Evolutionary conservation across 2,797 vertebrate species (phyloP), one percentile per base, ranked within the genome.

Genomic region (Melanotaenia trifasciata): DNA sequence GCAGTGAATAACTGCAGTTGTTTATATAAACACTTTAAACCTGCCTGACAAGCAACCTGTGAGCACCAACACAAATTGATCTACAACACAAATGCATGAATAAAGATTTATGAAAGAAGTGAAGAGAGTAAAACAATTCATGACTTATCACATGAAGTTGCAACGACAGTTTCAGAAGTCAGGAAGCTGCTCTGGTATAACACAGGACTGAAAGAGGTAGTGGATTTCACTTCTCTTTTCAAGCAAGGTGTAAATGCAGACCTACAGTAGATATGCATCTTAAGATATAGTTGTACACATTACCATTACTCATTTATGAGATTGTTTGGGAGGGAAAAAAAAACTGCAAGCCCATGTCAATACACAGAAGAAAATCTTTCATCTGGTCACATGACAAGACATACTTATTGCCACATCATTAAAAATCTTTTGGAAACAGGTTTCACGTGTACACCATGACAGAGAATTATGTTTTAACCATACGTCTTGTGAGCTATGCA

Each of bases 201-300:
- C 76, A 81, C 68, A 59, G 36, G 79, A 83, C 79, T 63, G 62
- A 74, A 74, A 84, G 81, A 89, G 86, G 87, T 79, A 83, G 79
- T 80, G 22, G 66, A 72, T 83, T 79, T 84, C 78, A 86, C 74
- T 81, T 78, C 71, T 74, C 24, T 70, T 76, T 85, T 75, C 72
- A 78, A 83, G 71, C 78, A 70, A 45, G 64, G 51, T 77, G 79
- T 36, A 62, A 84, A 76, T 68, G 50, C 63, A 79, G 60, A 79
- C 76, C 78, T 81, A 79, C 72, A 77, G 70, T 66, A 64, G 68
- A 80, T 68, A 57, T 81, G 79, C 70, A 85, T 67, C 67, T 18
- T 58, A 54, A 53, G 28, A 75, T 78, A 78, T 58, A 74, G 65
- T 72, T 70, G 74, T 56, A 45, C 36, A 35, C 67, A 64, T 69